A percentile compares a stretch with the other conserved stretches of the same genome.
Evolutionary conservation across 2,797 vertebrate genomes (phyloP).

Genomic region (Arctocebus calabarensis): DNA sequence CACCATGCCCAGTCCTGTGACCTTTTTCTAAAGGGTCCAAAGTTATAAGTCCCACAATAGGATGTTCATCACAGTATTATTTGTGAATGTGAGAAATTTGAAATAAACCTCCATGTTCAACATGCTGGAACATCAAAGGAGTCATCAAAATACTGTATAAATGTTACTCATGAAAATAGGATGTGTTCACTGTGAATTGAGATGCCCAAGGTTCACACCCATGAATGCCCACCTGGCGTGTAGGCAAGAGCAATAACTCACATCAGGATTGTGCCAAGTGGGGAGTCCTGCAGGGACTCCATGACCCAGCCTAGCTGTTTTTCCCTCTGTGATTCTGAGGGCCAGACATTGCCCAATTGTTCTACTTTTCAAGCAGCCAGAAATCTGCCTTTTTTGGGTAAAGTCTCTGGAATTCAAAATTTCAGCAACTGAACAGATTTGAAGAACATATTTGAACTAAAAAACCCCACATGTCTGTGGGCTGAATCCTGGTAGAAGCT

Average conservation of each 20-base stretch:
- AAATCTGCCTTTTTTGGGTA: neutral
- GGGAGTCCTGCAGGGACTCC: neutral
- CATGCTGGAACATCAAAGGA: neutral
- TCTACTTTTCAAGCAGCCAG: neutral
- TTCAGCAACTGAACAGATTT: neutral
- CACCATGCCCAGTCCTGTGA: neutral
- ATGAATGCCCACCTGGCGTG: fast-evolving
- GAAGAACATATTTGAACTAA: neutral
- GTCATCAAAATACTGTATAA: neutral
- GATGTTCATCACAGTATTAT: neutral
- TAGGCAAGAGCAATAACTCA: neutral
- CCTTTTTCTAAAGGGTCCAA: neutral
- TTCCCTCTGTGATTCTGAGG: too few species aligned
- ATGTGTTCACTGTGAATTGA: neutral
- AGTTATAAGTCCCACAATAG: neutral
- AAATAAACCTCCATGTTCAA: too few species aligned
- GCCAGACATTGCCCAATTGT: too few species aligned
- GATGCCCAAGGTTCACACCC: neutral
- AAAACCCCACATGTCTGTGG: neutral
- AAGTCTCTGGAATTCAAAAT: neutral
- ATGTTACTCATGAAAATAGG: too few species aligned
- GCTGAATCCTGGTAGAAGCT: neutral
- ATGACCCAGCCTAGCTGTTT: neutral
- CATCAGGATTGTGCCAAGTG: neutral
- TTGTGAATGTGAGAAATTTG: neutral